Conservation (phyloP, 2,797 vertebrate species). For the Sebastes vulpes region DNA sequence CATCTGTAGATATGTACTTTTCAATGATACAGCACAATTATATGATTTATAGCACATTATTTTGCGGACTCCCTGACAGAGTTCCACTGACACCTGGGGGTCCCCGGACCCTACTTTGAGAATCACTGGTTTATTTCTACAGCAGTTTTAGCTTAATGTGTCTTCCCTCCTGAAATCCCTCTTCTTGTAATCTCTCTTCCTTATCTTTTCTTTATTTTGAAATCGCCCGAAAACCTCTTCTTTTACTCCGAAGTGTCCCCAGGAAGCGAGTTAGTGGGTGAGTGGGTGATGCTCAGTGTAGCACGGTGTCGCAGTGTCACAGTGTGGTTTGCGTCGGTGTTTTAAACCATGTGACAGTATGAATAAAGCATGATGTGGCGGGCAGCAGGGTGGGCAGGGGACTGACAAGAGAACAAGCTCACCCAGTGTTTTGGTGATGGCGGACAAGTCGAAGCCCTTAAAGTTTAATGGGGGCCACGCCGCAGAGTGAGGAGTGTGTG, state of each 20-base stretch:
- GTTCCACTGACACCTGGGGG: no score
- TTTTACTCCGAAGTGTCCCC: not conserved
- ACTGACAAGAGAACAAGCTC: constrained; percentile 74
- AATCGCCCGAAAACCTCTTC: not conserved
- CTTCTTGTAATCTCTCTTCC: not conserved
- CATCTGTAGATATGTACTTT: no score
- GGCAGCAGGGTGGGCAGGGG: constrained; percentile 64
- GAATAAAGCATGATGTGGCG: constrained; percentile 80
- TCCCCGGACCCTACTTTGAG: no score
- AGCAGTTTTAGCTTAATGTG: not conserved
- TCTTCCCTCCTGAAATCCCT: not conserved
- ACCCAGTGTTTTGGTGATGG: constrained; percentile 72
- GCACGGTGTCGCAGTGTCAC: constrained; percentile 43
- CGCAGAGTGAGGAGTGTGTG: constrained; percentile 41
- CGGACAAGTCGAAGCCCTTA: constrained; percentile 68
- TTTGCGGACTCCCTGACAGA: no score
- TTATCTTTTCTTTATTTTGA: not conserved
- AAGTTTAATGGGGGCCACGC: constrained; percentile 76
- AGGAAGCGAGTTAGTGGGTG: constrained; percentile 12
- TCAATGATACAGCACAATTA: no score
- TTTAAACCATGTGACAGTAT: constrained; percentile 71
- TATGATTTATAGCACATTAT: no score
- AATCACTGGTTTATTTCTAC: not conserved
- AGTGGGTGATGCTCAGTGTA: constrained; percentile 36
- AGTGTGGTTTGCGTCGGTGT: constrained; percentile 63